Evolutionary conservation across 2,113 vertebrate genomes (phyloP), one percentile per base, ranked within the genome.

Genomic region (Malurus melanocephalus): DNA sequence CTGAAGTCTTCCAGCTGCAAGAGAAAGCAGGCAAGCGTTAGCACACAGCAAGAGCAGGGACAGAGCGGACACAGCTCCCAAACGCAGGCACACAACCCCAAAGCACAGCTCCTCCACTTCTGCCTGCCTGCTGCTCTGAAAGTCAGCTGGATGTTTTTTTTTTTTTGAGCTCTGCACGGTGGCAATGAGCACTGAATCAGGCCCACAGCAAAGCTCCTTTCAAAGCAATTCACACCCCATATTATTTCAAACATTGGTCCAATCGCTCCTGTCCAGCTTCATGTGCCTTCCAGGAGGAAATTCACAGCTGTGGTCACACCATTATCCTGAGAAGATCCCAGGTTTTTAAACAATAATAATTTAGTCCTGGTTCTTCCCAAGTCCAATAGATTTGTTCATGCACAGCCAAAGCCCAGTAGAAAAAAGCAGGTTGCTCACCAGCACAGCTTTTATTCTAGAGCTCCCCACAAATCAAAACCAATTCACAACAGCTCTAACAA

Each of bases 401-500:
- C 69, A 83, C 61, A 80, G 57, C 26, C 17, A 84, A 91, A 95
- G 73, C 45, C 55, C 88, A 79, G 49, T 13, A 74, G 85, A 68
- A 76, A 51, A 93, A 93, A 90, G 88, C 80, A 93, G 64, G 56
- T 13, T 40, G 75, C 86, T 86, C 83, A 76, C 35, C 72, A 94
- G 72, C 57, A 73, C 35, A 32, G 55, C 71, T 85, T 93, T 68
- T 46, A 19, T 46, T 61, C 61, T 60, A 89, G 60, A 88, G 87
- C 74, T 92, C 80, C 88, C 74, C 93, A 92, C 51, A 59, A 84
- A 91, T 35, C 90, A 86, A 49, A 73, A 75, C 4, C 11, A 7
- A 67, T 57, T 92, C 87, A 92, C 85, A 0, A 94, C 95, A 95
- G 88, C 82, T 94, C 95, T 95, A 96, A 94, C 92, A 93, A 96